Conservation (phyloP, 1,140 invertebrate genomes). For the Drosophila kohkoa region DNA sequence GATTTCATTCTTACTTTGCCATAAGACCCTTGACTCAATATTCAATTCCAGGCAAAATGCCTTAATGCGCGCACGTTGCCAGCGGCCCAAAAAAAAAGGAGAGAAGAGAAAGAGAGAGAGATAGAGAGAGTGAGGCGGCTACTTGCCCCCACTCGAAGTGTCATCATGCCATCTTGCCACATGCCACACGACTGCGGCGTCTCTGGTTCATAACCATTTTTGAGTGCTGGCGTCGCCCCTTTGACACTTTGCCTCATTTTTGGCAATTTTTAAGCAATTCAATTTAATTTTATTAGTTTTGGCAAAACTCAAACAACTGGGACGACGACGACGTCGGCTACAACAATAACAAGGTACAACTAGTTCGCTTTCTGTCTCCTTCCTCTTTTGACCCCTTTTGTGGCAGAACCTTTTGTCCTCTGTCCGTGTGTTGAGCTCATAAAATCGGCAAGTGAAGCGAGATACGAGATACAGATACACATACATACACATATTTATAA, state of each 20-base stretch:
- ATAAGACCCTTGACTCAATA: constrained; percentile 75
- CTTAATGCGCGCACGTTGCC: constrained; percentile 77
- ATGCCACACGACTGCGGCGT: constrained; percentile 14
- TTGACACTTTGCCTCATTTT: constrained; percentile 78
- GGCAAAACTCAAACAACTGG: constrained; percentile 80
- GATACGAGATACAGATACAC: constrained; percentile 40
- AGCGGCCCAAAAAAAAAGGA: constrained; percentile 20
- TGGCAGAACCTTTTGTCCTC: constrained; percentile 35
- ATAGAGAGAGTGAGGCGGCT: constrained; percentile 14
- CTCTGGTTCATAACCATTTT: constrained; percentile 68
- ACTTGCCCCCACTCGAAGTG: neutral
- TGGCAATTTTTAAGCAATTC: constrained; percentile 83
- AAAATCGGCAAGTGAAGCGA: constrained; percentile 58
- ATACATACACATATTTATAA: constrained; percentile 70
- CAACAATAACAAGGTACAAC: constrained; percentile 58
- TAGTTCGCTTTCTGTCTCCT: neutral
- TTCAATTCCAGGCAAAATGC: constrained; percentile 74
- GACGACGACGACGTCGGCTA: constrained; percentile 57
- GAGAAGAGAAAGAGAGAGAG: constrained; percentile 15
- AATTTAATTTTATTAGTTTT: constrained; percentile 84
- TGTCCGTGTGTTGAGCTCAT: constrained; percentile 60
- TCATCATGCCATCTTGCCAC: constrained; percentile 12
- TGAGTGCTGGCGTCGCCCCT: constrained; percentile 17
- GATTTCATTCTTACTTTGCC: constrained; percentile 41
- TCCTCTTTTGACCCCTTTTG: neutral